Percentiles rank a stretch among this genome's conserved stretches.
Conservation (phyloP, 1,140 invertebrate species). For the Agrilus planipennis region DNA sequence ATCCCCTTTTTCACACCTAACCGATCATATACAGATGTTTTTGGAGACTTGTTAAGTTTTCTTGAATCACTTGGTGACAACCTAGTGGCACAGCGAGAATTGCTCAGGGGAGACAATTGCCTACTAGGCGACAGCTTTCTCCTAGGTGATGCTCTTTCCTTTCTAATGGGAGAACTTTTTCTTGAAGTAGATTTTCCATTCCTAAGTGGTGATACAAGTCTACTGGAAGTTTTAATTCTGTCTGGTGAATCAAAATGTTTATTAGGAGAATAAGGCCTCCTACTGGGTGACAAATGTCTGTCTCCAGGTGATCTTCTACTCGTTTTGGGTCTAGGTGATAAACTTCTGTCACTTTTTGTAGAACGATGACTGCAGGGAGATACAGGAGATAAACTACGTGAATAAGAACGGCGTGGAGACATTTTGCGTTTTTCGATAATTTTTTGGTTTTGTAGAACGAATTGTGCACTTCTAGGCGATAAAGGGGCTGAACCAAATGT, state of each 20-base stretch:
- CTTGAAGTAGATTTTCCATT: background rate
- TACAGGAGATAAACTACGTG: slow-evolving; percentile 21
- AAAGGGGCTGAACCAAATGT: slow-evolving; percentile 23
- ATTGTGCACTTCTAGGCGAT: slow-evolving; percentile 33
- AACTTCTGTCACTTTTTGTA: background rate
- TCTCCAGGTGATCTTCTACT: background rate
- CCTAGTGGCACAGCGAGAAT: no score
- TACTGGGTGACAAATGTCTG: slow-evolving; percentile 1
- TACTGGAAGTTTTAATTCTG: no score
- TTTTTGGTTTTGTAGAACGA: slow-evolving; percentile 31
- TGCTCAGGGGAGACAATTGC: no score
- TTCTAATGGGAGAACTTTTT: background rate
- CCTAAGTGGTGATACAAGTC: background rate
- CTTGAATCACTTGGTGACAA: no score
- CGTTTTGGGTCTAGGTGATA: no score
- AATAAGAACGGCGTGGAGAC: slow-evolving; percentile 25
- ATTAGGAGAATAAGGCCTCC: background rate
- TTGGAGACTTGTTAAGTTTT: no score
- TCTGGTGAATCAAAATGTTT: no score
- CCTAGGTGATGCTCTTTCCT: background rate
- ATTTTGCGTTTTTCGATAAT: slow-evolving; percentile 30
- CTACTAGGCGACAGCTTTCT: no score
- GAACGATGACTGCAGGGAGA: background rate
- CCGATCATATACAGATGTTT: background rate
- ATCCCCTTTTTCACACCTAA: background rate